Evolutionary conservation across 2,888 invertebrate species (phyloP), one percentile per base, ranked within the genome.

Genomic region (Portevinia maculata): DNA sequence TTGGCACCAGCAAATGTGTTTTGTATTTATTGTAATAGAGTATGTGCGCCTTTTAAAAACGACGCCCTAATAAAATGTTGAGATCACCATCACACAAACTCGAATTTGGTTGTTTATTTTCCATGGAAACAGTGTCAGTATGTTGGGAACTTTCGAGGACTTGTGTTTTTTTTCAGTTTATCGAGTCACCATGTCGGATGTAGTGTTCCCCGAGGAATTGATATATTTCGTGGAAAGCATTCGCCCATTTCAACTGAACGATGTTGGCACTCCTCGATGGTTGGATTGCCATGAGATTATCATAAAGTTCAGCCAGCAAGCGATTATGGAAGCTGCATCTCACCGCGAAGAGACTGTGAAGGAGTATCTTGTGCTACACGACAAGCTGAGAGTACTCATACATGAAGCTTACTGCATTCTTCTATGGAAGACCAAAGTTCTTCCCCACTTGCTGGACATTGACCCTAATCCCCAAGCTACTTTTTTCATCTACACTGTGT

Each of bases 261-360:
- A 93, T 81, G 92, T 97, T 79, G 97, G 96, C 57, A 93, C 92
- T 55, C 91, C 92, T 86, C 96, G 95, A 62, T 97, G 96, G 96
- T 91, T 96, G 52, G 95, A 96, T 86, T 94, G 93, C 91, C 97
- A 98, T 88, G 94, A 96, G 88, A 93, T 95, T 86, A 89, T 97
- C 7, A 95, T 97, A 87, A 96, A 97, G 89, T 89, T 98, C 9
- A 96, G 96, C 87, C 97, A 98, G 90, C 96, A 98, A 91, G 97
- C 97, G 1, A 93, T 96, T 46, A 89, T 96, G 44, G 97, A 97
- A 92, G 96, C 96, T 0, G 92, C 93, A 9, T 93, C 93, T 24
- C 91, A 95, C 87, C 94, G 94, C 85, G 97, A 97, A 89, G 98
- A 98, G 90, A 93, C 93, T 62, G 95, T 97, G 0, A 97, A 97